Base-by-base conservation (phyloP, 1,140 invertebrate genomes). In the Caenorhabditis latens region DNA sequence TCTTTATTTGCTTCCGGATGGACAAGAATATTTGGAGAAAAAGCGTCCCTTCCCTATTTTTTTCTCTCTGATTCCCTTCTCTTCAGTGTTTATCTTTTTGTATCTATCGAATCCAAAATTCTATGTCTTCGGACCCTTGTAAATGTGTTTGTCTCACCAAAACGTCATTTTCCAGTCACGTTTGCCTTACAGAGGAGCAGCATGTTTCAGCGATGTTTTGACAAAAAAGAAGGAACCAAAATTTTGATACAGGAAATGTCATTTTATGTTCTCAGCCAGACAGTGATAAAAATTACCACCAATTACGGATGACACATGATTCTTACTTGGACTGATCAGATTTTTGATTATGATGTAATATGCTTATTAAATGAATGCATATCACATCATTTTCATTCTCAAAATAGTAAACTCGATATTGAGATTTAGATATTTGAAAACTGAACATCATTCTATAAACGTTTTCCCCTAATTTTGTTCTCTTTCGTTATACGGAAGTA, bases 1-100 rank as follows among this genome's bases (percentile, higher is more conserved):
- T 79, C 71, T 79, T 50, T 79, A 79, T 79, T 79, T 79, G 71
- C 71, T 79, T 79, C 71, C 71, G 71, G 71, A 79, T 79, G 71
- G 71, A 79, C 71, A 79, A 79, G 71, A 79, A 50, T 79, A 79
- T 79, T 79, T 79, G 46, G 71, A 79, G 46, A 53, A 50, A 50
- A 79, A 24, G 46, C 71, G 71, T 48, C 46, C 71, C 46, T 14
- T 43, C 21, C 13, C 43, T 24, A 11, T n/a, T 50, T 50, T 5
- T 79, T 50, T 13, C 7, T 79, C n/a, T 79, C 19, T n/a, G 2
- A 46, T 32, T 71, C 67, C 8, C 61, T 63, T 63, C 24, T 63
- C n/a, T 71, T n/a, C 19, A 50, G n/a, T 48, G 46, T 50, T 79
- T 24, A 53, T 79, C 21, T 50, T 79, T 79, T 50, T 79, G 71